Percentiles rank a stretch among this genome's conserved stretches.
Conservation (phyloP, 2,888 invertebrate species). For the Amiota communis region DNA sequence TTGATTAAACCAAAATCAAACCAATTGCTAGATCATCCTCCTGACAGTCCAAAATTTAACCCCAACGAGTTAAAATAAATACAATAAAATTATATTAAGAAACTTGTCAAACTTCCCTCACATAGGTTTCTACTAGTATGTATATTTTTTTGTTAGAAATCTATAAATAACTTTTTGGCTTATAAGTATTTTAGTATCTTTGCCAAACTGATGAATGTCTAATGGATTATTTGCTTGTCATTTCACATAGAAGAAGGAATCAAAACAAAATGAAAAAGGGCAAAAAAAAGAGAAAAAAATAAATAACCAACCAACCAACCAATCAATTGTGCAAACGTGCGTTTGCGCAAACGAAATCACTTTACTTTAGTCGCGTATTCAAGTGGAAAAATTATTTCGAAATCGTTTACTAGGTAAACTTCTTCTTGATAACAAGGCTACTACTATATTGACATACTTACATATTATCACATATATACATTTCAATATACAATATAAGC, state of each 20-base stretch:
- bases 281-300: not conserved
- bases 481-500: too few species aligned
- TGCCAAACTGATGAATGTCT: constrained; percentile 22
- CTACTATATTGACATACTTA: not conserved
- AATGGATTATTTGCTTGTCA: constrained; percentile 25
- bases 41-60: too few species aligned
- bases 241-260: constrained; percentile 5
- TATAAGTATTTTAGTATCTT: not conserved
- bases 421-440: not conserved
- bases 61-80: too few species aligned
- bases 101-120: too few species aligned
- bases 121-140: not conserved
- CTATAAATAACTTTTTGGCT: constrained; percentile 23
- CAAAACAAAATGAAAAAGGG: not conserved
- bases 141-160: constrained; percentile 2
- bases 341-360: not conserved
- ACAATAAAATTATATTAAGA: too few species aligned
- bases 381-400: constrained; percentile 19
- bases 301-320: not conserved
- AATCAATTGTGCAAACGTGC: not conserved
- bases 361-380: constrained; percentile 16
- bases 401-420: too few species aligned
- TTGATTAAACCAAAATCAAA: too few species aligned
- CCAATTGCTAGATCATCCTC: too few species aligned
- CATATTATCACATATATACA: too few species aligned